Evolutionary conservation across 2,113 vertebrate genomes (phyloP).

Genomic region (Boulengeromyrus knoepffleri): DNA sequence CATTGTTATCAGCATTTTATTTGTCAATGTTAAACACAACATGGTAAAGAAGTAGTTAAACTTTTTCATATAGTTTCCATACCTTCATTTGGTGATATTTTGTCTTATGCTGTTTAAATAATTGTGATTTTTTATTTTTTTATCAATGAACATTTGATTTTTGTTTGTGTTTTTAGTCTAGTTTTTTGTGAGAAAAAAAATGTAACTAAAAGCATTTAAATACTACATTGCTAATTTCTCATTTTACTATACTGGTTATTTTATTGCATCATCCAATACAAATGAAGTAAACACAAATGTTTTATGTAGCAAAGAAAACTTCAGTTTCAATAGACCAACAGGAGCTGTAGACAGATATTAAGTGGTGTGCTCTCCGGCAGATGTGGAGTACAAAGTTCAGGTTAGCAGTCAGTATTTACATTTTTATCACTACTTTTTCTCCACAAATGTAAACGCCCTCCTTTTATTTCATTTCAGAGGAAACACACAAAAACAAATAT

Average conservation of each 20-base stretch:
- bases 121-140: neutral
- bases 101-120: neutral
- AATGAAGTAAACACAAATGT: neutral
- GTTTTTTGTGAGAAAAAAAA: neutral
- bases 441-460: neutral
- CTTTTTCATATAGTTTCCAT: neutral
- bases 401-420: neutral
- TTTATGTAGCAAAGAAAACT: neutral
- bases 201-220: neutral
- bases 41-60: neutral
- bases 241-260: neutral
- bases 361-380: neutral
- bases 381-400: slow-evolving; percentile 9
- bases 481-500: neutral
- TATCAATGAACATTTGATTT: neutral
- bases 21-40: neutral
- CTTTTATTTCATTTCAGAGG: neutral
- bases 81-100: neutral
- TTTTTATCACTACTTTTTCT: neutral
- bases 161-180: neutral
- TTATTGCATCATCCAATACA: neutral
- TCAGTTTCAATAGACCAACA: neutral
- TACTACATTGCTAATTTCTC: neutral
- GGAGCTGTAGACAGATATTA: neutral
- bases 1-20: neutral